Evolutionary conservation across 2,888 invertebrate species (phyloP).

Genomic region (Drosophila kokeensis): DNA sequence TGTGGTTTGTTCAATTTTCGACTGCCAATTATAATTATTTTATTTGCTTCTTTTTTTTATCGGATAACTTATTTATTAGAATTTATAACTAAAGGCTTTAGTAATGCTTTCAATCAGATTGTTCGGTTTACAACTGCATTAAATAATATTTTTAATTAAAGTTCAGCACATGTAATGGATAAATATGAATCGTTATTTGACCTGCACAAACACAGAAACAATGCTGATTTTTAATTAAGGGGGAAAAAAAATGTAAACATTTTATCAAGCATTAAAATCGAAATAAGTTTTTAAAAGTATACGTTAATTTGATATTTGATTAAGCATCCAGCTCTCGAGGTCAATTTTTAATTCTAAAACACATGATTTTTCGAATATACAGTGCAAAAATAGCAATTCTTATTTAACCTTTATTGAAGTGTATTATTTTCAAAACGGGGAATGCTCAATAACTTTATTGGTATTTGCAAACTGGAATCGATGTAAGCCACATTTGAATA

Average conservation of each 20-base stretch:
- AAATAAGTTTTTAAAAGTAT: not conserved
- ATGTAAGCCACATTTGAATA: not conserved
- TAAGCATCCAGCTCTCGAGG: not conserved
- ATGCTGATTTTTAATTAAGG: not conserved
- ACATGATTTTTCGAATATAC: not conserved
- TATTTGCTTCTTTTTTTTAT: not conserved
- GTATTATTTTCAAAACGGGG: not conserved
- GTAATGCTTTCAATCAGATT: not conserved
- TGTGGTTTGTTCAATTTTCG: not conserved
- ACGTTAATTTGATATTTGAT: not conserved
- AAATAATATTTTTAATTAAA: not conserved
- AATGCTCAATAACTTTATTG: not conserved
- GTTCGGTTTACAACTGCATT: not conserved
- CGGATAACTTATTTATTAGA: not conserved
- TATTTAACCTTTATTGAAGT: not conserved
- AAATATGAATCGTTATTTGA: not conserved
- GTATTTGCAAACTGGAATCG: not conserved
- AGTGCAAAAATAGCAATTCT: not conserved
- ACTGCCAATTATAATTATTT: constrained; percentile 1
- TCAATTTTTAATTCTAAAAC: not conserved
- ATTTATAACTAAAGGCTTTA: not conserved
- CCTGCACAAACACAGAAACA: not conserved
- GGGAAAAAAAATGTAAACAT: not conserved
- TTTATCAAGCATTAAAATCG: not conserved
- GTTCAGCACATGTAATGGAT: not conserved